Base-by-base conservation (phyloP, 2,888 invertebrate species). In the Tholera decimalis region DNA sequence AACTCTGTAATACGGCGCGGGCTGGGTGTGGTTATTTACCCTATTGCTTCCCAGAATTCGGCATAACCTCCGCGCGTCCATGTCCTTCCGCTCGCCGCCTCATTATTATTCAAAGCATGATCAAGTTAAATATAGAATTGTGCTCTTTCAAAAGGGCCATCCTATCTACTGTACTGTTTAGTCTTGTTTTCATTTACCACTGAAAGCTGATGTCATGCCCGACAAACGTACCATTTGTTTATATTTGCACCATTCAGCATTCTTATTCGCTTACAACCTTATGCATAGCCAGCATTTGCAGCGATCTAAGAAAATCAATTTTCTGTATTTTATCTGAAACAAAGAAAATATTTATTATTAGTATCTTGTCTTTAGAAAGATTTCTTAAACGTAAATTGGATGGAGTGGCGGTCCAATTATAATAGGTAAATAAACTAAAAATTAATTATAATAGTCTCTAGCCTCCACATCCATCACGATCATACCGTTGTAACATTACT, bases 31-130 rank as follows among this genome's bases (percentile, higher is more conserved):
- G 57, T 67, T 77, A 72, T 69, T 69, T 63, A 70, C 67, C 73
- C 73, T 77, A 58, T 60, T 68, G 46, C 66, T 86, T 86, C 83
- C 65, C 61, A 83, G 85, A 84, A 85, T 82, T 83, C 61, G 81
- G 72, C 73, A 59, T 80, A 78, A 82, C 85, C 84, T 77, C 58
- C 66, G 55, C 72, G 76, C 54, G 74, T 60, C 68, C 66, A 63
- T 63, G 77, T 83, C 81, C 85, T 86, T 86, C 85, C 86, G 85
- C 71, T 71, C 77, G 74, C 64, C 61, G 64, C 43, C 47, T 67
- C 28, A 77, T 87, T 83, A 74, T 69, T 69, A 88, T 88, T 86
- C 86, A 65, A 61, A 67, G 58, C 77, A 59, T 67, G 72, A 28
- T 59, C 56, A 50, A 65, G 51, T 66, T 72, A 73, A 77, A 79